Evolutionary conservation across 2,888 invertebrate species (phyloP).

Genomic region (Sphaerophoria taeniata): DNA sequence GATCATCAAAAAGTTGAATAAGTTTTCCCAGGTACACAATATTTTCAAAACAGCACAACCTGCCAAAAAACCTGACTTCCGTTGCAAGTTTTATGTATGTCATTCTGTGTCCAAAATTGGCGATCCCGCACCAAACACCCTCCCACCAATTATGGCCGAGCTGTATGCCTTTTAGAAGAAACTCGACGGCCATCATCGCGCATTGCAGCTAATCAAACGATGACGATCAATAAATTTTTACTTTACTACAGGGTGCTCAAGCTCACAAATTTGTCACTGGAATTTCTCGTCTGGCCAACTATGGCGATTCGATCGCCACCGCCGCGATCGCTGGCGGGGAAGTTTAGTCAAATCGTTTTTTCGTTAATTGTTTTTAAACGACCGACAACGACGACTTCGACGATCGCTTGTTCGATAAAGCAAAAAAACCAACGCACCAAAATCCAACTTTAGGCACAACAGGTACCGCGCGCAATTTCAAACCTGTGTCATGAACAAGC

Average conservation of each 20-base stretch:
- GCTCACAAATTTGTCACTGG: conserved; percentile 68
- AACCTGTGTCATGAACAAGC: conserved; percentile 33
- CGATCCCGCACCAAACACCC: conserved; percentile 48
- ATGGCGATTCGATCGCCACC: conserved; percentile 14
- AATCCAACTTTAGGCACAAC: conserved; percentile 31
- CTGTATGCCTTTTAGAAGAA: conserved; percentile 54
- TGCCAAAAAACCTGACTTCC: conserved; percentile 63
- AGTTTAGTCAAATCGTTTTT: conserved; percentile 67
- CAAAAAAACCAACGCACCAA: not conserved
- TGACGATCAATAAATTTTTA: conserved; percentile 61
- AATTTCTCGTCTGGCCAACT: conserved; percentile 70
- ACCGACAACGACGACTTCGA: conserved; percentile 29
- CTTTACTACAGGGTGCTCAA: conserved; percentile 61
- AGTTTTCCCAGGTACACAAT: not conserved
- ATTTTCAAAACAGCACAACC: conserved; percentile 19
- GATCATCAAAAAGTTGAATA: no score
- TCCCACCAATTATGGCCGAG: conserved; percentile 61
- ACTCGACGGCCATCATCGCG: conserved; percentile 12
- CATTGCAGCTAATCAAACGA: not conserved
- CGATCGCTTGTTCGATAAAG: conserved; percentile 10
- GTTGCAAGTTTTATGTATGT: conserved; percentile 58
- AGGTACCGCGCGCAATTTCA: conserved; percentile 33
- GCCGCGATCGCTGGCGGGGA: not conserved
- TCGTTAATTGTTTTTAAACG: conserved; percentile 67
- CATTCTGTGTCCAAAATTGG: conserved; percentile 50